Base-by-base conservation (phyloP, 1,140 invertebrate genomes). In the Hyphantria cunea region DNA sequence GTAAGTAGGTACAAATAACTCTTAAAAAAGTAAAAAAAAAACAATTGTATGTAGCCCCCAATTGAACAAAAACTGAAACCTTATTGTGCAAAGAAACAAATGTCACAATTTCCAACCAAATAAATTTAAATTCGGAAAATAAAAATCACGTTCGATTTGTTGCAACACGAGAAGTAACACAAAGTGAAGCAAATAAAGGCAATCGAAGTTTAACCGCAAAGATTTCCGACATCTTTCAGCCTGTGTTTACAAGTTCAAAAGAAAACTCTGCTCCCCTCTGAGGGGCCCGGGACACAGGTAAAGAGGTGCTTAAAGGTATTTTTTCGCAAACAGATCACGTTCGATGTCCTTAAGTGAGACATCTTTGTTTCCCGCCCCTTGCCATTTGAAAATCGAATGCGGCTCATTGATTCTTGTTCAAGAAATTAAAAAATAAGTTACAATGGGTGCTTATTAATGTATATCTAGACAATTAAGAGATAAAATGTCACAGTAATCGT, bases 261-360 rank as follows among this genome's bases (percentile, higher is more conserved):
- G 64, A 73, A 72, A 72, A 69, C 64, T 70, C 56, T 63, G 45
- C 49, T 37, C 44, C 66, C 78, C 82, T 76, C 71, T 60, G 47
- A 61, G 71, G 74, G 74, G 73, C 66, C 53, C 59, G 48, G 52
- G 60, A 76, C 68, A 77, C 80, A 85, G 82, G 82, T 86, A 82
- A 84, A 84, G 80, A 80, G 79, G 78, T 86, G 70, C 84, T 89
- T 87, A 86, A 83, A 76, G 72, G 71, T 77, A 80, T 86, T 89
- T 86, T 89, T 85, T 84, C 69, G 77, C 79, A 87, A 81, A 85
- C 84, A 73, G 86, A 89, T 89, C 86, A 89, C 86, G 86, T 89
- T 74, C 83, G 68, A 76, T 77, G 78, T 78, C 78, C 49, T 82
- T 89, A 87, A 89, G 83, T 89, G 84, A 89, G 83, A 82, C 80